Percentiles rank a stretch among this genome's conserved stretches.
Conservation (phyloP, 92 coral and sea anemone species). For the Isaurus tuberculatus region DNA sequence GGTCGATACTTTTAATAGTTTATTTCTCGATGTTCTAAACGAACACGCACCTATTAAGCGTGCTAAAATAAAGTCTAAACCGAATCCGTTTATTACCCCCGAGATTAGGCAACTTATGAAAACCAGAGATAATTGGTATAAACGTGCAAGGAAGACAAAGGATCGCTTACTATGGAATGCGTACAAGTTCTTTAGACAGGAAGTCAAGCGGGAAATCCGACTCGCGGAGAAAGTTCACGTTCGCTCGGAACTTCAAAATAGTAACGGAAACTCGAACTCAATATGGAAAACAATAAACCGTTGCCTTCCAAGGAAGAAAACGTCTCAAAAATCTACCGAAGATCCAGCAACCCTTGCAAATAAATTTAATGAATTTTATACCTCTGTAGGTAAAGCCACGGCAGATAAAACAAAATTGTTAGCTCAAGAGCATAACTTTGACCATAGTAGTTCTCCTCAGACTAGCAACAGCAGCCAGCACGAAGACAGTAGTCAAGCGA, state of each 20-base stretch:
- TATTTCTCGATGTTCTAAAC: constrained; percentile 47
- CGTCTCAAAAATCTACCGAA: no score
- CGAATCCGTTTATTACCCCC: constrained; percentile 38
- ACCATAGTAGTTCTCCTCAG: no score
- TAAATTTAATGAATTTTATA: no score
- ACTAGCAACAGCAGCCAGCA: no score
- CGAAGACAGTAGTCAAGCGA: no score
- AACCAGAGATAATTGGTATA: constrained; percentile 51
- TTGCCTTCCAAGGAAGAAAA: constrained; percentile 32
- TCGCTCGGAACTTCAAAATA: background rate
- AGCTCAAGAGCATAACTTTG: no score
- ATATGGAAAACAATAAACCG: background rate
- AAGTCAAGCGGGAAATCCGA: constrained; percentile 30
- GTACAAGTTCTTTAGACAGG: background rate
- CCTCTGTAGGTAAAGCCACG: no score
- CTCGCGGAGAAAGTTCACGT: constrained; percentile 18
- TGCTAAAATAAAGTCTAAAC: constrained; percentile 41
- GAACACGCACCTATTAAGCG: constrained; percentile 49
- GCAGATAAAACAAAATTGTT: no score
- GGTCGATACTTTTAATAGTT: constrained; percentile 50
- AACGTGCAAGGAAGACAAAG: constrained; percentile 52
- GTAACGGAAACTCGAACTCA: background rate
- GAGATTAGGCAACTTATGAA: constrained; percentile 55
- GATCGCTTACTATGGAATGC: constrained; percentile 55
- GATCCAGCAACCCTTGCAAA: no score